Conservation (phyloP, 2,113 vertebrate genomes). For the Mormyrus lacerda region DNA sequence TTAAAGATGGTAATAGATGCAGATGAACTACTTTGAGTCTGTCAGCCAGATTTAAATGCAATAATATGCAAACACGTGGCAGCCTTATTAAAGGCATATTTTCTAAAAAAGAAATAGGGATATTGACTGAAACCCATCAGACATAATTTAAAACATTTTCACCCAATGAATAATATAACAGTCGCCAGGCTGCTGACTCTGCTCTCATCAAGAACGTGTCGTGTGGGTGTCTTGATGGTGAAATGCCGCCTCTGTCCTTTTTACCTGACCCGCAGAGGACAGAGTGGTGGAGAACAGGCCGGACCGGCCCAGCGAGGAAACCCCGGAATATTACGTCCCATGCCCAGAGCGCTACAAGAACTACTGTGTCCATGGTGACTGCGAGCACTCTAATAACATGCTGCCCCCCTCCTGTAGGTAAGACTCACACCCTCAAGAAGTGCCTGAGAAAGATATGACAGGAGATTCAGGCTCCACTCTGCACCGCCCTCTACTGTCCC, state of each 20-base stretch:
- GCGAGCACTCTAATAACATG: constrained; percentile 81
- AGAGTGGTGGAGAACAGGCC: constrained; percentile 65
- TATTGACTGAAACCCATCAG: constrained; percentile 3
- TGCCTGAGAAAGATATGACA: neutral
- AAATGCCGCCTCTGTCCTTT: neutral
- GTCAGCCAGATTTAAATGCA: neutral
- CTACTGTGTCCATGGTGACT: constrained; percentile 94
- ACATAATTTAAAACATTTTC: neutral
- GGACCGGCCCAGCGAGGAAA: constrained; percentile 77
- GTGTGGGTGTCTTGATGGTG: neutral
- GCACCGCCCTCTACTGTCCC: neutral
- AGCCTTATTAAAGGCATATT: neutral
- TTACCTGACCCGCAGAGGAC: constrained; percentile 59
- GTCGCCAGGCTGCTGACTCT: neutral
- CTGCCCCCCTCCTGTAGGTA: constrained; percentile 95
- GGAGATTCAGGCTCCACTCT: neutral
- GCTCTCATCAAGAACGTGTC: neutral
- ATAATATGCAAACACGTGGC: neutral
- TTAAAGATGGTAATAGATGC: neutral
- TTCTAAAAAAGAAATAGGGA: neutral
- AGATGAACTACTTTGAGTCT: constrained; percentile 1
- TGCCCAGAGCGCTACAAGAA: constrained; percentile 91
- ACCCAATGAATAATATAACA: neutral
- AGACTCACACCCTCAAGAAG: neutral
- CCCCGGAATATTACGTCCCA: constrained; percentile 79